Evolutionary conservation across 2,113 vertebrate species (phyloP).

Genomic region (Hypocryptadius cinnamomeus): DNA sequence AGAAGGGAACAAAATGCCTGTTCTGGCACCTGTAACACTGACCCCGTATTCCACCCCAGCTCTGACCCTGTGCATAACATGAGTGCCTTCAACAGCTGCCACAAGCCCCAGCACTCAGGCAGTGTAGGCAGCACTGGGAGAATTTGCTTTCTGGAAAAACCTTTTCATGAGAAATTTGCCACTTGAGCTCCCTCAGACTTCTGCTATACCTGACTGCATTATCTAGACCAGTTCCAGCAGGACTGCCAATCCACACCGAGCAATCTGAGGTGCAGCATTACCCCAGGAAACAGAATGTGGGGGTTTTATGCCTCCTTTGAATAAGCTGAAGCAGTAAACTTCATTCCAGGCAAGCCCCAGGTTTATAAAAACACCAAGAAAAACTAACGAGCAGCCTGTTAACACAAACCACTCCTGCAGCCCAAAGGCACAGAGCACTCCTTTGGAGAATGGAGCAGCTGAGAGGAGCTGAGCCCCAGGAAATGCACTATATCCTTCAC

Average conservation of each 20-base stretch:
- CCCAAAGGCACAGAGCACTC: background rate
- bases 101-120: background rate
- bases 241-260: background rate
- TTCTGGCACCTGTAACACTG: background rate
- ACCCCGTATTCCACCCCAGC: background rate
- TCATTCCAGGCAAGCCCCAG: background rate
- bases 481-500: background rate
- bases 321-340: background rate
- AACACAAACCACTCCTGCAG: background rate
- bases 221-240: background rate
- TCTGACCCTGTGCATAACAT: background rate
- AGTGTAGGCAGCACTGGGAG: background rate
- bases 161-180: background rate
- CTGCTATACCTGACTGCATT: background rate
- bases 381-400: background rate
- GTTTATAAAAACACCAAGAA: background rate
- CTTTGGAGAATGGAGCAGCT: fast-evolving
- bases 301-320: background rate
- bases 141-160: background rate
- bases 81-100: background rate
- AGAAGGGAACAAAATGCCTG: background rate
- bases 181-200: background rate
- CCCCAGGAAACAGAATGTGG: background rate
- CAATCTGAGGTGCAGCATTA: background rate
- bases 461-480: background rate